These are phyloP conservation scores for Geopemphigus sp. DNA, from an alignment of 1,140 invertebrate species.

Conservation along the genomic window DNA sequence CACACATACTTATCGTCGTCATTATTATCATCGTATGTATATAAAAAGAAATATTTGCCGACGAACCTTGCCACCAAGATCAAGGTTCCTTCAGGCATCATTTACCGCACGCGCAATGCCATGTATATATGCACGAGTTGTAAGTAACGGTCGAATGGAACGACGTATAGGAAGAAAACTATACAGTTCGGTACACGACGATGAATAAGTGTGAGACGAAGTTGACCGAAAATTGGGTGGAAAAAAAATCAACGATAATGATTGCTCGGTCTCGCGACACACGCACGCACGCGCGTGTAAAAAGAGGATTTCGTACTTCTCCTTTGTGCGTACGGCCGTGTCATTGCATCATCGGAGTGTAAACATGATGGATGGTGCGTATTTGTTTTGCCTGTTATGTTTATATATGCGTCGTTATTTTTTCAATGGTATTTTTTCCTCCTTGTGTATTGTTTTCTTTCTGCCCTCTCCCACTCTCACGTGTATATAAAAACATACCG, in stretches of 20 bases:
- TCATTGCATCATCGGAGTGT: conserved; percentile 38
- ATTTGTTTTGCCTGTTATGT: conserved; percentile 30
- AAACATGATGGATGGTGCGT: conserved; percentile 35
- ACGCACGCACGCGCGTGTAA: no score
- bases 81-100: conserved; percentile 4
- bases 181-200: no score
- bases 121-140: no score
- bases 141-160: no score
- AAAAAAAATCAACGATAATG: no score
- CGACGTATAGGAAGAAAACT: no score
- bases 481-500: not conserved
- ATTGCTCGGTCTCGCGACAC: no score
- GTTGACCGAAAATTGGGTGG: no score
- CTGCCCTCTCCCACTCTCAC: not conserved
- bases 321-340: conserved; percentile 32
- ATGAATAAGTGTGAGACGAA: no score
- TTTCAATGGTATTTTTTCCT: not conserved
- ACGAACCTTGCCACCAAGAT: conserved; percentile 33
- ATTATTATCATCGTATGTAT: not conserved
- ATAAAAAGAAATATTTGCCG: no score
- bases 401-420: conserved; percentile 1
- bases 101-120: not conserved
- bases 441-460: conserved; percentile 4
- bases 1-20: not conserved
- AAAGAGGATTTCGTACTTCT: conserved; percentile 11